Conservation (phyloP, 1,140 invertebrate genomes). For the Hypothenemus hampei region DNA sequence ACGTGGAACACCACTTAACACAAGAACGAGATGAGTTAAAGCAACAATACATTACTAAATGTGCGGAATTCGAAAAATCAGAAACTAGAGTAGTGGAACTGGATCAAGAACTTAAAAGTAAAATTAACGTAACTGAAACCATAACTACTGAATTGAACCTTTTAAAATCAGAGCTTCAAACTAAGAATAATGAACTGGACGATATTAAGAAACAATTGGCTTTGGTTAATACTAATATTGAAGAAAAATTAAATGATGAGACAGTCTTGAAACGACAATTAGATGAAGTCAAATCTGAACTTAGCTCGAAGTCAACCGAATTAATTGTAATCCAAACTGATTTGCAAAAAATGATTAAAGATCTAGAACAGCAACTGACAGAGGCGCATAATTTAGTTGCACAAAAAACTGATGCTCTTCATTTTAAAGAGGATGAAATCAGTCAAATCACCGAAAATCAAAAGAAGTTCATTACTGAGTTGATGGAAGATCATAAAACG, state of each 20-base stretch:
- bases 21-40: conserved; percentile 13
- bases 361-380: conserved; percentile 10
- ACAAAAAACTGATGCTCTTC: conserved; percentile 9
- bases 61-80: neutral
- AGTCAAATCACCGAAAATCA: conserved; percentile 13
- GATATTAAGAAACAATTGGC: conserved; percentile 20
- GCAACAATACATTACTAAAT: neutral
- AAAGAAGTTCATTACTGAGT: conserved; percentile 14
- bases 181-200: conserved; percentile 20
- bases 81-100: conserved; percentile 3
- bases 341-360: conserved; percentile 6
- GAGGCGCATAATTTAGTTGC: conserved; percentile 7
- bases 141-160: neutral
- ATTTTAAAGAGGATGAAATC: conserved; percentile 15
- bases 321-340: conserved; percentile 7
- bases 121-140: neutral
- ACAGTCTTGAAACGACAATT: conserved; percentile 7
- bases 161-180: neutral
- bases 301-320: conserved; percentile 4
- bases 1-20: conserved; percentile 18
- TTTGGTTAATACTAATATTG: conserved; percentile 15
- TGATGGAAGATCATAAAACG: conserved; percentile 19
- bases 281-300: neutral
- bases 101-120: neutral
- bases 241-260: conserved; percentile 10